Conservation (phyloP, 2,113 vertebrate species). For the Xiphophorus couchianus region DNA sequence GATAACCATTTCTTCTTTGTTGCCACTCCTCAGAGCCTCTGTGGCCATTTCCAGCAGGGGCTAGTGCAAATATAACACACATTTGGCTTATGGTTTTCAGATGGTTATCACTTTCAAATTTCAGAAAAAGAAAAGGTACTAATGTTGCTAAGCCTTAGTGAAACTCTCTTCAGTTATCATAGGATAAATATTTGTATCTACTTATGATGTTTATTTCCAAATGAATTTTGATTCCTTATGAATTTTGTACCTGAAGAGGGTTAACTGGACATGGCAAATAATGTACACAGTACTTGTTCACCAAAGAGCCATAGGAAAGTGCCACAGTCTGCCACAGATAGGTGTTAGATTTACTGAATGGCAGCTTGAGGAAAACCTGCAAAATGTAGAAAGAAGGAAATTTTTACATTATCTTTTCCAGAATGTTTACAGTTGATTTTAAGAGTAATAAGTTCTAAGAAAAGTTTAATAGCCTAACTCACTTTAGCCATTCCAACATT, state of each 20-base stretch:
- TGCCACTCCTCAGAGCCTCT: conserved; percentile 72
- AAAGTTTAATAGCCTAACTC: conserved; percentile 13
- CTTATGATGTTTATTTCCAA: too few species aligned
- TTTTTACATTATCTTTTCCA: not conserved
- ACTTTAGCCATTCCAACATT: conserved; percentile 77
- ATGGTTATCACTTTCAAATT: not conserved
- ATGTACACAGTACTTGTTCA: conserved; percentile 80
- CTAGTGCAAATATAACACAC: conserved; percentile 62
- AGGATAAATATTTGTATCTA: too few species aligned
- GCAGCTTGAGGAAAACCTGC: conserved; percentile 81
- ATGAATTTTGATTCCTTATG: too few species aligned
- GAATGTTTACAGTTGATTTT: not conserved
- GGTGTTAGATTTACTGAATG: conserved; percentile 70
- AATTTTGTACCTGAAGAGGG: conserved; percentile 80
- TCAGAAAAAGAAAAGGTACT: not conserved
- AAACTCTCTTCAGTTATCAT: too few species aligned
- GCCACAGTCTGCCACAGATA: conserved; percentile 72
- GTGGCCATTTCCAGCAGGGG: conserved; percentile 82
- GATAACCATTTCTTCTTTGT: conserved; percentile 79
- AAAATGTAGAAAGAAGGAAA: not conserved
- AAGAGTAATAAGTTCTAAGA: not conserved
- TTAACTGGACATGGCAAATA: conserved; percentile 71
- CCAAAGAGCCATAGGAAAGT: conserved; percentile 84
- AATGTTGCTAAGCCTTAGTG: too few species aligned
- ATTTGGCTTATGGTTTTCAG: not conserved